phyloP scores from a whole-genome alignment of 2,797 vertebrate genomes.

The Spinus olivaceus region DNA sequence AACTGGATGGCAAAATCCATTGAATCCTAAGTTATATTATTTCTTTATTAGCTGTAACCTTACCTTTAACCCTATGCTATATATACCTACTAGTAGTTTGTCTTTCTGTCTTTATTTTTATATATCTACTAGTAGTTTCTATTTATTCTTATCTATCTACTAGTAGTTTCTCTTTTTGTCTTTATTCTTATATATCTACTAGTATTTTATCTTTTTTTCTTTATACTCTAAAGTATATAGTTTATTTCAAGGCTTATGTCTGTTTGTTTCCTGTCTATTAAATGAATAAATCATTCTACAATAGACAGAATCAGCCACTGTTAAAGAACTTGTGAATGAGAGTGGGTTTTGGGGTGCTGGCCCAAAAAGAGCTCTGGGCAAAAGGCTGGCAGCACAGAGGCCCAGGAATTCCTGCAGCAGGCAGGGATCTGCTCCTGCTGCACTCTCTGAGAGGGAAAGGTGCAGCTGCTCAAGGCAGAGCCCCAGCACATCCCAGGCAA shows the following conservation, averaged over 20 bases:
- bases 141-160: not conserved
- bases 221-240: not conserved
- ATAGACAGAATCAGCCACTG: not conserved
- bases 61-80: not conserved
- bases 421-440: too few species aligned
- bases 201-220: not conserved
- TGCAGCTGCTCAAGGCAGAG: not conserved
- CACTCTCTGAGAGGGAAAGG: too few species aligned
- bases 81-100: not conserved
- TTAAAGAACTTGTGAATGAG: not conserved
- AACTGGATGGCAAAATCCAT: not conserved
- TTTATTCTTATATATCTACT: not conserved
- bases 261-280: not conserved
- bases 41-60: not conserved
- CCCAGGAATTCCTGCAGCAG: too few species aligned
- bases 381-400: too few species aligned
- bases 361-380: not conserved
- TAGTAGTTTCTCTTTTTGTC: not conserved
- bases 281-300: not conserved
- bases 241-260: not conserved
- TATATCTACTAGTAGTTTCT: not conserved
- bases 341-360: not conserved
- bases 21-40: not conserved
- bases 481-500: not conserved
- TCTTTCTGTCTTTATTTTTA: too few species aligned